These are phyloP conservation scores for Archips crataeganus DNA, from an alignment of 2,888 invertebrate genomes.

Conservation along the genomic window DNA sequence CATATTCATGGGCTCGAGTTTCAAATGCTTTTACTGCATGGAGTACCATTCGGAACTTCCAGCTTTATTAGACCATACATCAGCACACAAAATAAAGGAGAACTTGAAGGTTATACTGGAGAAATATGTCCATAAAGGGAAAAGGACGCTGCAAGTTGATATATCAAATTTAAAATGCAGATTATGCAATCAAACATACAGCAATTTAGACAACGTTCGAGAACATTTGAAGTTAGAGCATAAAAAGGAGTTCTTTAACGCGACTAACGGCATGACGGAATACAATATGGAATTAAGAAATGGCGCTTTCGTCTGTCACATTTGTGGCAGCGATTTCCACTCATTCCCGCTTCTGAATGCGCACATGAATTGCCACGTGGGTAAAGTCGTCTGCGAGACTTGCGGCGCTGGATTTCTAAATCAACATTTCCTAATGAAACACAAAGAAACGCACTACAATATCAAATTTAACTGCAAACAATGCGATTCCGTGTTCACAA, in stretches of 20 bases:
- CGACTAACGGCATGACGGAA: slow-evolving; percentile 65
- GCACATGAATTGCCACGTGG: slow-evolving; percentile 65
- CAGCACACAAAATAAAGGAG: slow-evolving; percentile 50
- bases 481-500: slow-evolving; percentile 70
- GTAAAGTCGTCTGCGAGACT: slow-evolving; percentile 67
- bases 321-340: slow-evolving; percentile 57
- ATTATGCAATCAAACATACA: slow-evolving; percentile 51
- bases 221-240: slow-evolving; percentile 58
- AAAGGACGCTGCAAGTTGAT: slow-evolving; percentile 62
- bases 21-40: slow-evolving; percentile 67
- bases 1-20: slow-evolving; percentile 64
- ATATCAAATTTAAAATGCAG: slow-evolving; percentile 63
- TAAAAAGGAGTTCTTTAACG: slow-evolving; percentile 52
- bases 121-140: slow-evolving; percentile 59
- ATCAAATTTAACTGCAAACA: slow-evolving; percentile 59
- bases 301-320: slow-evolving; percentile 58
- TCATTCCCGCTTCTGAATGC: slow-evolving; percentile 58
- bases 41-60: slow-evolving; percentile 58
- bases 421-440: slow-evolving; percentile 59
- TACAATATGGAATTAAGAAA: slow-evolving; percentile 59
- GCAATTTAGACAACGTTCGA: slow-evolving; percentile 52
- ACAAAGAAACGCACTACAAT: slow-evolving; percentile 58
- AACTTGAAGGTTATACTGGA: slow-evolving; percentile 50
- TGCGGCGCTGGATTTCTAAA: slow-evolving; percentile 66
- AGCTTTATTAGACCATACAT: slow-evolving; percentile 58